Conservation (phyloP, 2,888 invertebrate species). For the Tetheella fluctuosa region DNA sequence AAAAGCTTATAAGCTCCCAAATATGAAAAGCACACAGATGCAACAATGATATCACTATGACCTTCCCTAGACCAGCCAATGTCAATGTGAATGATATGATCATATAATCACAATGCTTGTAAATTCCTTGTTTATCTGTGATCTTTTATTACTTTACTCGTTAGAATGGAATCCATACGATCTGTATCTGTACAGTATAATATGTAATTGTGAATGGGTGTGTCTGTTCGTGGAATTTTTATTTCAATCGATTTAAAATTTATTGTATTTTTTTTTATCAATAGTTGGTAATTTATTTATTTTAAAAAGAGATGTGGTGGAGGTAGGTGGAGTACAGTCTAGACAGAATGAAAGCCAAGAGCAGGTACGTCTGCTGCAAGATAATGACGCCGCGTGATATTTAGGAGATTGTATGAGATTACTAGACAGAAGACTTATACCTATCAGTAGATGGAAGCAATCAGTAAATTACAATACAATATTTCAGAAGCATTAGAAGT, state of each 20-base stretch:
- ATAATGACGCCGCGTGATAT: too few species aligned
- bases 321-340: too few species aligned
- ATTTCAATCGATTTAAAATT: conserved; percentile 1
- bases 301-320: too few species aligned
- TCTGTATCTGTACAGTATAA: background rate
- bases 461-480: background rate
- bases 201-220: background rate
- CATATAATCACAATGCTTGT: conserved; percentile 12
- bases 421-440: too few species aligned
- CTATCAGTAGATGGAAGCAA: background rate
- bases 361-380: too few species aligned
- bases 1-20: background rate
- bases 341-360: too few species aligned
- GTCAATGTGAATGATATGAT: conserved; percentile 6
- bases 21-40: background rate
- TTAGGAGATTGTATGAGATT: too few species aligned
- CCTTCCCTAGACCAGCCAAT: conserved; percentile 11
- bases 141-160: conserved; percentile 13
- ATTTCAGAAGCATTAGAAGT: background rate
- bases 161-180: background rate
- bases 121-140: conserved; percentile 18
- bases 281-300: background rate
- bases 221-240: background rate
- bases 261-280: background rate
- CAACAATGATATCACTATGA: conserved; percentile 8